Evolutionary conservation across 2,113 vertebrate species (phyloP).

Genomic region (Theristicus caerulescens): DNA sequence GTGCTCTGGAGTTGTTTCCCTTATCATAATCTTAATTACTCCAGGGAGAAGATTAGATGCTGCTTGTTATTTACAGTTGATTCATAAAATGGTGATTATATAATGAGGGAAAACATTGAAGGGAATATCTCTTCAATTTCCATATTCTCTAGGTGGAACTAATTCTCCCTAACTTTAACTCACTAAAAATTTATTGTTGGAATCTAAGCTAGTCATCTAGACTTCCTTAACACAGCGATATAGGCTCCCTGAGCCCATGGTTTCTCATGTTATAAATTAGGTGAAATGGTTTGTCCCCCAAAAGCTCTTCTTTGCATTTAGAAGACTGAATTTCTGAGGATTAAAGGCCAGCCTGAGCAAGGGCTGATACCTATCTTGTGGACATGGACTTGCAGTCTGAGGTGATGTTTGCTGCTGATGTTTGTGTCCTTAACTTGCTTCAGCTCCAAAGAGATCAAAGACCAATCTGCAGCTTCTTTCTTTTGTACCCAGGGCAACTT

Average conservation of each 20-base stretch:
- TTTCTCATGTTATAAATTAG: background rate
- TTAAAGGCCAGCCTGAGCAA: background rate
- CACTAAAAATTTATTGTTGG: background rate
- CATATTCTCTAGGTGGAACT: background rate
- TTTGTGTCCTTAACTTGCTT: background rate
- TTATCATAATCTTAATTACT: conserved; percentile 57
- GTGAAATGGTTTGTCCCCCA: background rate
- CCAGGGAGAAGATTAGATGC: conserved; percentile 50
- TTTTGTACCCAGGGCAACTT: background rate
- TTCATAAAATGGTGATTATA: conserved; percentile 55
- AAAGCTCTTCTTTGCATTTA: background rate
- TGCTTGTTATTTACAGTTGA: conserved; percentile 40
- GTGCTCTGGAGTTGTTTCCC: background rate
- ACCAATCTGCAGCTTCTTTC: background rate
- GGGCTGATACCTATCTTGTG: background rate
- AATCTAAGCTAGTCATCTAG: background rate
- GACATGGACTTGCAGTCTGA: background rate
- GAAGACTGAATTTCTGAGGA: background rate
- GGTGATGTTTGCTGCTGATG: background rate
- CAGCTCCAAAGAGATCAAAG: background rate
- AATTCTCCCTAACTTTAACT: background rate
- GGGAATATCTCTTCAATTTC: conserved; percentile 8
- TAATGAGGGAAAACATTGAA: conserved; percentile 33
- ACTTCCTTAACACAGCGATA: background rate
- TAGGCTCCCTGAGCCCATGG: background rate